Evolutionary conservation across 2,797 vertebrate species (phyloP), one percentile per base, ranked within the genome.

Genomic region (Enteromius mattozi): DNA sequence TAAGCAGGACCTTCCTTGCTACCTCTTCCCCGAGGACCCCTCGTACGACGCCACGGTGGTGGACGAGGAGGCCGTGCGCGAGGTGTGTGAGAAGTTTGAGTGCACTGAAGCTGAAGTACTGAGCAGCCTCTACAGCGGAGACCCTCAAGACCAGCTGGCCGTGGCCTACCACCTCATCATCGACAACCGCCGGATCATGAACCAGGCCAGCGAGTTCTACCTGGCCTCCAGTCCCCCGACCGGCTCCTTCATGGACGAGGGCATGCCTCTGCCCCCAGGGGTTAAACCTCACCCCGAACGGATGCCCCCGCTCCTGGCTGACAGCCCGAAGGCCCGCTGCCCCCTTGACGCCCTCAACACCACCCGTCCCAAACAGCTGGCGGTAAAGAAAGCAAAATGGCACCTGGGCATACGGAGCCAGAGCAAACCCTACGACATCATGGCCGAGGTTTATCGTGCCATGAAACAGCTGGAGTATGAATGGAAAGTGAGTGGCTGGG

Each of bases 141-240:
- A 99, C 92, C 98, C 98, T 47, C 98, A 97, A 95, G 98, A 99
- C 92, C 98, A 99, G 92, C 95, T 99, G 33, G 95, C 97, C 0
- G 98, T 99, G 49, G 98, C 98, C 6, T 99, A 99, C 86, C 98
- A 99, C 91, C 97, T 99, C 1, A 95, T 99, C 89, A 99, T 99
- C 19, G 98, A 99, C 93, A 99, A 99, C 92, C 95, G 98, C 2
- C 96, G 98, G 89, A 99, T 99, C 92, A 99, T 99, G 98, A 99
- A 98, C 90, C 97, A 99, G 92, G 98, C 98, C 93, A 99, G 97
- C 5, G 98, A 99, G 93, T 99, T 99, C 95, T 99, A 99, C 95
- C 94, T 99, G 40, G 98, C 98, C 83, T 99, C 98, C 87, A 99
- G 98, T 90, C 98, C 98, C 0, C 98, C 98, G 0, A 97, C 97